Conservation (phyloP, 2,888 invertebrate genomes). For the Ferrisia virgata region DNA sequence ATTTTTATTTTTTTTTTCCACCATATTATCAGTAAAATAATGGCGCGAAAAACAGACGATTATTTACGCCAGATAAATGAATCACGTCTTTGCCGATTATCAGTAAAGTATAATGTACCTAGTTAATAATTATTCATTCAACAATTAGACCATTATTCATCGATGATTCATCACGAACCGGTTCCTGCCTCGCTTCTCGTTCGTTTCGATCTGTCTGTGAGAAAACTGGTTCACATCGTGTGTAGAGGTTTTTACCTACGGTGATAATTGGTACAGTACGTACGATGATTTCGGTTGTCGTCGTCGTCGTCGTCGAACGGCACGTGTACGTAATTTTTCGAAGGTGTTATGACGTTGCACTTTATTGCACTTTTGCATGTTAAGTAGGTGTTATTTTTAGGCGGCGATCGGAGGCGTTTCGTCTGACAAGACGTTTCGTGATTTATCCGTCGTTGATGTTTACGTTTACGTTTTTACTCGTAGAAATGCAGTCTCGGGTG, state of each 20-base stretch:
- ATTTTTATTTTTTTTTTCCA: neutral
- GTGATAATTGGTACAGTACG: neutral
- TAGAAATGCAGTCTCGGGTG: neutral
- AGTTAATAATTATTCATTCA: too few relatives aligned
- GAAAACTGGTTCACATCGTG: neutral
- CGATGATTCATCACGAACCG: neutral
- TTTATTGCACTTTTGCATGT: conserved; percentile 15
- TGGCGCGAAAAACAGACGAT: neutral
- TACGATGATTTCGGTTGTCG: neutral
- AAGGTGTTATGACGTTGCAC: conserved; percentile 5
- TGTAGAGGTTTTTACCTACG: too few relatives aligned
- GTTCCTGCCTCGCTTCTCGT: neutral
- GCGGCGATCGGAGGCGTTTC: neutral
- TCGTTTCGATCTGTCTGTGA: too few relatives aligned
- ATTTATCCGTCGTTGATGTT: neutral
- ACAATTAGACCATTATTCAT: neutral
- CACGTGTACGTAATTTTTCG: neutral
- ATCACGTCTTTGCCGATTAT: neutral
- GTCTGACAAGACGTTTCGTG: neutral
- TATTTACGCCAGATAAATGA: neutral
- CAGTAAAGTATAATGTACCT: neutral
- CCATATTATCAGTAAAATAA: neutral
- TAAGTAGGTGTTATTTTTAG: conserved; percentile 15
- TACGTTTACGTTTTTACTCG: neutral
- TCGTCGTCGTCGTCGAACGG: neutral